Evolutionary conservation across 2,888 invertebrate genomes (phyloP).

Genomic region (Caenorhabditis becei): DNA sequence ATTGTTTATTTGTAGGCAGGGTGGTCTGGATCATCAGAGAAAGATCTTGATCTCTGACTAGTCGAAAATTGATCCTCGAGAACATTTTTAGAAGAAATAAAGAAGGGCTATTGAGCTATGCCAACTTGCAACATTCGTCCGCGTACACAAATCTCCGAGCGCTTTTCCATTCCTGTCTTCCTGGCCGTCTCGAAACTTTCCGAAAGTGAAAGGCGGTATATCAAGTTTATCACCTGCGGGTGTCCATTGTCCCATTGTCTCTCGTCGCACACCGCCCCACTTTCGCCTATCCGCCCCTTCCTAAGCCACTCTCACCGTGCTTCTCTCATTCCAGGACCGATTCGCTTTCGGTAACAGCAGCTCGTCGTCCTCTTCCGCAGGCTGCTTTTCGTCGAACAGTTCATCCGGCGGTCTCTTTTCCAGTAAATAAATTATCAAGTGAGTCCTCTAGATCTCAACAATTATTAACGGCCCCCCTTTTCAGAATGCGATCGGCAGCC

Average conservation of each 20-base stretch:
- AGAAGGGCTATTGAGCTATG: no score
- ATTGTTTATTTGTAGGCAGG: not conserved
- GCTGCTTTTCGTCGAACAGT: constrained; percentile 63
- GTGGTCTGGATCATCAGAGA: not conserved
- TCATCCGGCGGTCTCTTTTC: constrained; percentile 70
- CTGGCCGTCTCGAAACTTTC: constrained; percentile 11
- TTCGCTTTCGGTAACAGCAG: constrained; percentile 60
- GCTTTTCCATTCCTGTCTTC: not conserved
- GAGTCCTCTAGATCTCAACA: constrained; percentile 19
- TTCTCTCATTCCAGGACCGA: constrained; percentile 50
- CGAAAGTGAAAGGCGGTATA: constrained; percentile 50
- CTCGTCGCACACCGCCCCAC: constrained; percentile 34
- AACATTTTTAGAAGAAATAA: no score
- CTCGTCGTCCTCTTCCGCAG: constrained; percentile 47
- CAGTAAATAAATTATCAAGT: constrained; percentile 66
- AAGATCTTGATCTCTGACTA: not conserved
- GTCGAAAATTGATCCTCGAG: no score
- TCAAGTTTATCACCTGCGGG: constrained; percentile 50
- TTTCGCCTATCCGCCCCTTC: constrained; percentile 17
- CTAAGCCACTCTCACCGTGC: constrained; percentile 7
- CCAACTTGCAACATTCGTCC: not conserved
- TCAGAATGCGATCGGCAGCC: constrained; percentile 59
- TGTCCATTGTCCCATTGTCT: constrained; percentile 57
- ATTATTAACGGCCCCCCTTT: not conserved
- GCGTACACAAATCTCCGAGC: not conserved